phyloP scores from a whole-genome alignment of 2,888 invertebrate species.

The Griposia aprilina region DNA sequence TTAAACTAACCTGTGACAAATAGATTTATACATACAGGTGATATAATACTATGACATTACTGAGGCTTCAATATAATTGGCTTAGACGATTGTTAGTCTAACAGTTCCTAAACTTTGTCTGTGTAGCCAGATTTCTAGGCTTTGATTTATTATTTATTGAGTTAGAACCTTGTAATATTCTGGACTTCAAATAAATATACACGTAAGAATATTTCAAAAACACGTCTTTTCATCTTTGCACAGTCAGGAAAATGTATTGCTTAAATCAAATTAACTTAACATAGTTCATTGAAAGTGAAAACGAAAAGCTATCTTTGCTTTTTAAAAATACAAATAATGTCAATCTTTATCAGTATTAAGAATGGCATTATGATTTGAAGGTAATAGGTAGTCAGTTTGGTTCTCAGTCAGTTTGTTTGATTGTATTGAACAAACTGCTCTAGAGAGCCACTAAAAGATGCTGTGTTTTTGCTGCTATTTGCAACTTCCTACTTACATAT shows the following conservation, averaged over 20 bases:
- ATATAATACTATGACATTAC: slow-evolving; percentile 23
- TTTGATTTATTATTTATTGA: neutral
- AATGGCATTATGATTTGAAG: too few relatives aligned
- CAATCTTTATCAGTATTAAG: too few relatives aligned
- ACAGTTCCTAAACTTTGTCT: neutral
- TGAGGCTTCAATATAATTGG: slow-evolving; percentile 32
- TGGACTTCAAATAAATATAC: too few relatives aligned
- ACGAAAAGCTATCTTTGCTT: too few relatives aligned
- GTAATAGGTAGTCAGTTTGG: too few relatives aligned
- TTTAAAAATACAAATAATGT: too few relatives aligned
- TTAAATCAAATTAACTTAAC: too few relatives aligned
- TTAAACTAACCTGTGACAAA: neutral
- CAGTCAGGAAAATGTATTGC: too few relatives aligned
- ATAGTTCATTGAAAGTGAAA: too few relatives aligned
- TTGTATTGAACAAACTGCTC: neutral
- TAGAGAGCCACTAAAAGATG: too few relatives aligned
- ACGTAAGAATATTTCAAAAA: too few relatives aligned
- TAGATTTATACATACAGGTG: neutral
- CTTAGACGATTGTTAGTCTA: slow-evolving; percentile 1
- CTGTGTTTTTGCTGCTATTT: neutral
- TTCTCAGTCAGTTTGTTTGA: neutral
- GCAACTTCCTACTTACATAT: neutral
- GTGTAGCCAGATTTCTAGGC: neutral
- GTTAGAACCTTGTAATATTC: neutral
- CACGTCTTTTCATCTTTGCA: too few relatives aligned